Base-by-base conservation (phyloP, 2,797 vertebrate species). In the Paedocypris micromegethes region DNA sequence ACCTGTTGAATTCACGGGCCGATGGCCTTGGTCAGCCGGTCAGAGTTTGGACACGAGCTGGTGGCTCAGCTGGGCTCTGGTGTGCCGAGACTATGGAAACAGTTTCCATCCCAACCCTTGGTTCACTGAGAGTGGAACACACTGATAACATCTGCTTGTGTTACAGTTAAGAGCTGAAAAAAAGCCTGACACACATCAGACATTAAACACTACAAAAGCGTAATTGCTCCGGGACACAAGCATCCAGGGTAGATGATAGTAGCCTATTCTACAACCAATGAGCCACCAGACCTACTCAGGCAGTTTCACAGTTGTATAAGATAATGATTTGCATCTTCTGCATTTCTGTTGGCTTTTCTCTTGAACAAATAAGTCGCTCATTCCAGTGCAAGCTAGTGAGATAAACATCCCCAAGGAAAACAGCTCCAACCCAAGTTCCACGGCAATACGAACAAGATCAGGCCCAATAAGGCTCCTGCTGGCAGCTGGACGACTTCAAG, bases 1-100 rank as follows among this genome's bases (percentile, higher is more conserved):
- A 83, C 64, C 79, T 83, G 82, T 52, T 66, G 43, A 49, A 68
- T 44, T 83, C 80, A 75, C 80, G 79, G 59, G 45, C 56, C 38
- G 58, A 73, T 76, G 75, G 75, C 77, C 77, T 79, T 79, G 77
- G 75, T 65, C 23, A 23, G 23, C 23, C 7, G 43, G 63, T 68
- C 48, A 68, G 51, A 56, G 58, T 66, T 77, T 77, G 69, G 58
- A 66, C 72, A 53, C n/a, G 59, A 38, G 64, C 61, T 49, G 51
- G 9, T 39, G 53, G 45, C 39, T 57, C 41, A 60, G 52, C 23
- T 23, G 23, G 23, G 23, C 23, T 46, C 61, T 66, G 39, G 53
- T 64, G 44, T 68, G 72, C 70, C 73, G 75, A 79, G 70, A 61
- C 75, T 68, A 68, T 79, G 71, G 76, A 76, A 76, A 75, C 57